phyloP scores from a whole-genome alignment of 2,888 invertebrate species.

The Phortica okadai region DNA sequence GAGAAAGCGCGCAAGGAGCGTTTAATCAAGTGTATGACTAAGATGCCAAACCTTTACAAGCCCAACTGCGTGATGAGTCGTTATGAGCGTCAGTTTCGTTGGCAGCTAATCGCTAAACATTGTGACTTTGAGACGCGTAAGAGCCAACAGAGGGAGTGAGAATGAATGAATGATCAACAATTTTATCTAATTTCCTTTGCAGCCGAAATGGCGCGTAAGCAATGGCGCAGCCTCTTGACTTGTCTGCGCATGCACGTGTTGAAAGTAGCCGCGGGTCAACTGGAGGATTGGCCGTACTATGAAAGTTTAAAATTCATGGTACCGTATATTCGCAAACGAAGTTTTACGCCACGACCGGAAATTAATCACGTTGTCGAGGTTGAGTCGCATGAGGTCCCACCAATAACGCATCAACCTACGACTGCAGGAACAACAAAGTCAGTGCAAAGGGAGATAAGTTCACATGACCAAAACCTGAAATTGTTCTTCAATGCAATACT shows the following conservation, averaged over 20 bases:
- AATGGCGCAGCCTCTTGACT: conserved; percentile 47
- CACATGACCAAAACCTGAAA: conserved; percentile 45
- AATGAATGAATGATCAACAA: not conserved
- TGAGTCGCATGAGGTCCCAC: not conserved
- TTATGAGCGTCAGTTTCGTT: conserved; percentile 38
- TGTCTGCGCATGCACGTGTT: conserved; percentile 46
- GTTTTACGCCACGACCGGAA: not conserved
- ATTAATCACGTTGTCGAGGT: conserved; percentile 3
- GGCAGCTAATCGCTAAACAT: not conserved
- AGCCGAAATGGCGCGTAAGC: conserved; percentile 49
- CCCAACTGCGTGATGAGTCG: conserved; percentile 7
- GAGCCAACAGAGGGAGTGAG: not conserved
- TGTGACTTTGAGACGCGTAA: not conserved
- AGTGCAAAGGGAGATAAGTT: not conserved
- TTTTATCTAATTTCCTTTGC: not conserved
- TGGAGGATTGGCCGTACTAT: conserved; percentile 49
- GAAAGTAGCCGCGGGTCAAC: conserved; percentile 45
- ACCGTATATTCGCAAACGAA: conserved; percentile 42
- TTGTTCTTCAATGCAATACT: conserved; percentile 53
- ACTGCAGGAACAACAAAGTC: too few relatives aligned
- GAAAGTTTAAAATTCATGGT: conserved; percentile 47
- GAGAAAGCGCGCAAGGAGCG: not conserved
- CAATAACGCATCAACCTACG: not conserved
- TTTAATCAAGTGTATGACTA: not conserved
- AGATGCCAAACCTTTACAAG: not conserved